Evolutionary conservation across 2,888 invertebrate genomes (phyloP).

Genomic region (Gymnocheta viridis): DNA sequence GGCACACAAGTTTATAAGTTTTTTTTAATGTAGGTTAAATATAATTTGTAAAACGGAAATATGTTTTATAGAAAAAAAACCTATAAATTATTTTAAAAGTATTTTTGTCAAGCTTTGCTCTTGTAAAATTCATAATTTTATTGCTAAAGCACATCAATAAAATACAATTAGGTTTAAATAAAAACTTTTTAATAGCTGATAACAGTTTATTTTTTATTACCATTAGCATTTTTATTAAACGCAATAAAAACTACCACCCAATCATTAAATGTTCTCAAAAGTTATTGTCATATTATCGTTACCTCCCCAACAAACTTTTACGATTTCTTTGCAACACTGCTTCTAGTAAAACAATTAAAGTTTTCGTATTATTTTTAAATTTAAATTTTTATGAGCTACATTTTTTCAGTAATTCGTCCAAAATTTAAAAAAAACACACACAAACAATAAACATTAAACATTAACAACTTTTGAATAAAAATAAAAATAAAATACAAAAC

Average conservation of each 20-base stretch:
- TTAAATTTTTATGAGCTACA: slow-evolving; percentile 19
- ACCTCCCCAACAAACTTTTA: background rate
- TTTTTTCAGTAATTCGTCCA: slow-evolving; percentile 24
- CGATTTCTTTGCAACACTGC: background rate
- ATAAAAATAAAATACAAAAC: background rate
- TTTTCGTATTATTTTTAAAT: slow-evolving; percentile 1
- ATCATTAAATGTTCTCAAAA: background rate
- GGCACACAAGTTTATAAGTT: too few relatives aligned
- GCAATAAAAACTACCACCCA: background rate
- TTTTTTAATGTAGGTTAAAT: too few relatives aligned
- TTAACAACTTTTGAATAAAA: slow-evolving; percentile 15
- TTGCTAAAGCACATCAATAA: background rate
- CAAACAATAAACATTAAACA: background rate
- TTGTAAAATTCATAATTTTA: background rate
- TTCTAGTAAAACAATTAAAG: slow-evolving; percentile 33
- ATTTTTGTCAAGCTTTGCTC: too few relatives aligned
- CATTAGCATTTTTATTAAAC: background rate
- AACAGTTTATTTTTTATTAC: background rate
- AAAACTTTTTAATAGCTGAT: background rate
- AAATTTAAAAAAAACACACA: background rate
- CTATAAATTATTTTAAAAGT: too few relatives aligned
- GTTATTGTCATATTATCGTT: slow-evolving; percentile 6
- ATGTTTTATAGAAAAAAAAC: too few relatives aligned
- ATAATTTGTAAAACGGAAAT: too few relatives aligned
- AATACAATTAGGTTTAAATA: background rate